Evolutionary conservation across 2,797 vertebrate species (phyloP), one percentile per base, ranked within the genome.

Genomic region (Scyliorhinus canicula): DNA sequence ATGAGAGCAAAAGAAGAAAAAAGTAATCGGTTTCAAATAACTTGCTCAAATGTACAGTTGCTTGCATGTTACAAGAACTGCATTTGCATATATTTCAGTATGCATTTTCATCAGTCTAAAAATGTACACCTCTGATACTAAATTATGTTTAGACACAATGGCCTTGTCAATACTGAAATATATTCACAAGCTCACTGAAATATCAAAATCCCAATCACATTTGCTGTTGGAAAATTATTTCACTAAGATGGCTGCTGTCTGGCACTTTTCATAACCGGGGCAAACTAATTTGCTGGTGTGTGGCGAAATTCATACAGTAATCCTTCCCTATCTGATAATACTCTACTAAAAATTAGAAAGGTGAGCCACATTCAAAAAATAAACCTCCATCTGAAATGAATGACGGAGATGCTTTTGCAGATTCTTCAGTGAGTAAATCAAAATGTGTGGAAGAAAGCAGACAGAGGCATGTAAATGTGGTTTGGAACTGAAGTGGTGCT

Each of bases 211-310:
- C 21, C 47, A 94, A 24, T 52, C 31, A 14, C 40, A 24, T 67
- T 44, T 60, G 57, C 86, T 90, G 50, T 60, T 90, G 57, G 86
- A 19, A n/a, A 60, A 90, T 90, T 93, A 93, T 47, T 93, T 93
- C 5, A 63, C 88, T 91, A 91, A 91, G 88, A 91, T 91, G 55
- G 60, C 24, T 90, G 55, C 52, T 60, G 28, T 14, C 31, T 67
- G n/a, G 60, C 93, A 94, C 26, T 50, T 74, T 94, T 52, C 4
- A 71, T 94, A 52, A 71, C 14, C 85, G 50, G 7, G 28, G 44
- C 16, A 74, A 74, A 52, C 35, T 74, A 94, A 94, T 74, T 55
- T 55, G 44, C 28, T 71, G 47, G 19, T n/a, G 31, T 35, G 35
- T 60, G 71, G 67, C 16, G n/a, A 94, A 67, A 74, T 52, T 74